Conservation (phyloP, 2,888 invertebrate species). For the Hyalella azteca region DNA sequence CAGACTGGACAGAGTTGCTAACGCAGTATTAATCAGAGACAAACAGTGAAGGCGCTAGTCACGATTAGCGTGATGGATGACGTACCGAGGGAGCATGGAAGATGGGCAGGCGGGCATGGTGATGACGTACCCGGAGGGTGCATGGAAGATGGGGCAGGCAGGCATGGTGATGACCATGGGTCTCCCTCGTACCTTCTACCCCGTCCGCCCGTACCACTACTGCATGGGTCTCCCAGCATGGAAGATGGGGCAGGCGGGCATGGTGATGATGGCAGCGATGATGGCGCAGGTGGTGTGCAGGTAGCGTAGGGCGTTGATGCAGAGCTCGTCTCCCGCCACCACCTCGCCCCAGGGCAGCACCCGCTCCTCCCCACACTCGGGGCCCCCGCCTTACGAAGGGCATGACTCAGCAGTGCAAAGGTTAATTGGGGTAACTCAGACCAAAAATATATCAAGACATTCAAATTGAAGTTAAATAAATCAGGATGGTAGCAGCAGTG, state of each 20-base stretch:
- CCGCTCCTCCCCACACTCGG: constrained; percentile 41
- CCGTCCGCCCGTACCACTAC: too few species aligned
- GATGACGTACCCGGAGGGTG: neutral
- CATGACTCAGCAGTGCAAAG: neutral
- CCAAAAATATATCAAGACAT: neutral
- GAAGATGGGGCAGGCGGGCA: constrained; percentile 93
- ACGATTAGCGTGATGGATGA: too few species aligned
- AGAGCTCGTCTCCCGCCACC: constrained; percentile 66
- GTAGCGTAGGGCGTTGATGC: constrained; percentile 81
- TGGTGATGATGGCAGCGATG: constrained; percentile 87
- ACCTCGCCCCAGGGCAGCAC: constrained; percentile 54
- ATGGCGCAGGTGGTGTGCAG: constrained; percentile 86
- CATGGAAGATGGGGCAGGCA: constrained; percentile 81
- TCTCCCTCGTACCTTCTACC: too few species aligned
- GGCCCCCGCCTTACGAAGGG: constrained; percentile 63
- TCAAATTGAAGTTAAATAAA: neutral
- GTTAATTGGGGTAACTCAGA: neutral
- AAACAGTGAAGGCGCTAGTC: too few species aligned
- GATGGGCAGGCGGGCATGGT: neutral
- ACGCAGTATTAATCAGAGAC: too few species aligned
- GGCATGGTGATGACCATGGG: constrained; percentile 97
- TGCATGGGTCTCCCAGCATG: constrained; percentile 85
- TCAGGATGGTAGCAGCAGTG: neutral
- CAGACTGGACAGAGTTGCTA: too few species aligned
- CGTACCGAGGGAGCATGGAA: neutral